Conservation (phyloP, 2,888 invertebrate genomes). For the Argynnis bischoffii region DNA sequence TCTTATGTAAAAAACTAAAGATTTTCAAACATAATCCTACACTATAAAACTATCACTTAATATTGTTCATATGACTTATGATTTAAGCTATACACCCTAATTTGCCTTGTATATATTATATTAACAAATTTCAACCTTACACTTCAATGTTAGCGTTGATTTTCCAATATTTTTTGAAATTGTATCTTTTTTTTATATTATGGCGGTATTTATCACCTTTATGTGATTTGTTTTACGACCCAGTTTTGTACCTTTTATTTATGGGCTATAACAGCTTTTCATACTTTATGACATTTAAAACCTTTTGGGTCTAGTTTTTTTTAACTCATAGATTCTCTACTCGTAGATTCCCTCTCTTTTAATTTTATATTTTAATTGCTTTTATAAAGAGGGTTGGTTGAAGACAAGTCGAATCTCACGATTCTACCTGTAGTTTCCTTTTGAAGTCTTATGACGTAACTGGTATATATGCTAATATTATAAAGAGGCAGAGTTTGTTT, state of each 20-base stretch:
- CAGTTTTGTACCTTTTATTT: slow-evolving; percentile 21
- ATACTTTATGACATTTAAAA: slow-evolving; percentile 14
- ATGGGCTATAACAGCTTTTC: slow-evolving; percentile 19
- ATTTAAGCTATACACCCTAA: slow-evolving; percentile 12
- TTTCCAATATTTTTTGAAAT: background rate
- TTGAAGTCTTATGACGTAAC: too few relatives aligned
- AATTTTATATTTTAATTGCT: too few relatives aligned
- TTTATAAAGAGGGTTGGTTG: too few relatives aligned
- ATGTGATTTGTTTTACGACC: slow-evolving; percentile 24
- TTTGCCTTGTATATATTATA: background rate
- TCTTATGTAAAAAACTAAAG: background rate
- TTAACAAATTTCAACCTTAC: background rate
- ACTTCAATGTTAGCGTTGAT: background rate
- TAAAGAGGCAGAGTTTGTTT: too few relatives aligned
- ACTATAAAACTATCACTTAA: slow-evolving; percentile 13
- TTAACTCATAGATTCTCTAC: background rate
- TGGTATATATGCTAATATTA: too few relatives aligned
- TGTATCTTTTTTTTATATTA: background rate
- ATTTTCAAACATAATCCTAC: background rate
- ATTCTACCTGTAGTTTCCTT: too few relatives aligned
- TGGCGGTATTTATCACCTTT: slow-evolving; percentile 13
- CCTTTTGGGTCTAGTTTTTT: slow-evolving; percentile 3
- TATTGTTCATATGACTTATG: slow-evolving; percentile 7
- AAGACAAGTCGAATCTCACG: too few relatives aligned
- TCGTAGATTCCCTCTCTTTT: background rate